phyloP scores from a whole-genome alignment of 2,797 vertebrate genomes.

The Sebastes vulpes region DNA sequence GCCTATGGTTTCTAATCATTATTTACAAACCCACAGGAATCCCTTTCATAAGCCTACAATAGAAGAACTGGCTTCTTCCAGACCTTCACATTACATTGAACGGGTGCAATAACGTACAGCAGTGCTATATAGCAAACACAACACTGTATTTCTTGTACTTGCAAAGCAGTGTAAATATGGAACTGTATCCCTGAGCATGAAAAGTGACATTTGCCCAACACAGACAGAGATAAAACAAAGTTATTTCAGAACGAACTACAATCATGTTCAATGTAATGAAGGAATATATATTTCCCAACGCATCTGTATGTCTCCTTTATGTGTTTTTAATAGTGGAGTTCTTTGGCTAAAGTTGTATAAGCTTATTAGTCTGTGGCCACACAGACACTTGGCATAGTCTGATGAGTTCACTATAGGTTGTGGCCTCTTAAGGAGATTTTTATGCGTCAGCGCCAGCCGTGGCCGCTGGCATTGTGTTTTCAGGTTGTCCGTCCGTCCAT shows the following conservation, averaged over 20 bases:
- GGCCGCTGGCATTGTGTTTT: neutral
- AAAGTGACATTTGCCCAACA: neutral
- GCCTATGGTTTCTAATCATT: slow-evolving; percentile 40
- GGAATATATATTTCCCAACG: neutral
- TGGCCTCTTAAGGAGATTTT: neutral
- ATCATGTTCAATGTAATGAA: neutral
- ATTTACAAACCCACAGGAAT: slow-evolving; percentile 54
- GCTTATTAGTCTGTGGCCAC: neutral
- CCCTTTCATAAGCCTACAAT: slow-evolving; percentile 18
- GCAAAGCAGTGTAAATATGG: neutral
- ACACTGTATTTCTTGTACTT: neutral
- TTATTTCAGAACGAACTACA: neutral
- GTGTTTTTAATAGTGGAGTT: neutral
- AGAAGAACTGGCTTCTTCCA: slow-evolving; percentile 3
- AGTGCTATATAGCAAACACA: neutral
- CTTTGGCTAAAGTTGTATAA: neutral
- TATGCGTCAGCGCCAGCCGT: neutral
- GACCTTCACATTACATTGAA: neutral
- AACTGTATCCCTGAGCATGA: neutral
- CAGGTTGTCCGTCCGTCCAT: neutral
- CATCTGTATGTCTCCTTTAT: neutral
- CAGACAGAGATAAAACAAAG: neutral
- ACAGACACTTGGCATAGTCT: too few species aligned
- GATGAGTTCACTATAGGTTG: neutral
- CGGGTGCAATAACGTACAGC: slow-evolving; percentile 5